Conservation (phyloP, 2,888 invertebrate genomes). For the Drosophila barbarae region DNA sequence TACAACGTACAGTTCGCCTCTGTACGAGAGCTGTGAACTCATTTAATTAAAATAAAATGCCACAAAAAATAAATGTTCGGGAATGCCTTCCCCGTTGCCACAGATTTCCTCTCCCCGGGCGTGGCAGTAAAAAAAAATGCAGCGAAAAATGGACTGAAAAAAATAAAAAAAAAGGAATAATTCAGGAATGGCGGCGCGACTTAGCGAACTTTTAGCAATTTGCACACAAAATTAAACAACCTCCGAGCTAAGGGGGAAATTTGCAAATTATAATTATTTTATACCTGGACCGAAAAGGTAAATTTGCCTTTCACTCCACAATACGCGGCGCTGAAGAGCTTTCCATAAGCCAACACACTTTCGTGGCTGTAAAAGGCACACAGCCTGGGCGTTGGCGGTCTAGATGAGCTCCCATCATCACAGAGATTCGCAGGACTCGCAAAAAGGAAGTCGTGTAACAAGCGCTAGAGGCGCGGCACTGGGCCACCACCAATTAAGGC, state of each 20-base stretch:
- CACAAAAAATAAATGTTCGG: constrained; percentile 32
- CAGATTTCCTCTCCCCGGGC: constrained; percentile 6
- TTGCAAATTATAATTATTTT: constrained; percentile 68
- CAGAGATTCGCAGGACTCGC: constrained; percentile 37
- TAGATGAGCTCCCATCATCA: constrained; percentile 11
- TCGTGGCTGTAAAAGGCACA: constrained; percentile 47
- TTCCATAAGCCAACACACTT: constrained; percentile 59
- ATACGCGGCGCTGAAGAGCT: constrained; percentile 36
- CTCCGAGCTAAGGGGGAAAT: constrained; percentile 42
- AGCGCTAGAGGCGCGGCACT: constrained; percentile 46
- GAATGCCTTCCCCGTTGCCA: constrained; percentile 3
- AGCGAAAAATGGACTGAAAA: constrained; percentile 1
- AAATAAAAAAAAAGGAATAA: constrained; percentile 1
- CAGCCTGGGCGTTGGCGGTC: constrained; percentile 8
- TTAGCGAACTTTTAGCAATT: constrained; percentile 54
- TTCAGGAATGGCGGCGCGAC: constrained; percentile 32
- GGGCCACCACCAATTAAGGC: constrained; percentile 70
- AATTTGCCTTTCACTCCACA: constrained; percentile 66
- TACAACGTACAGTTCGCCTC: constrained; percentile 10
- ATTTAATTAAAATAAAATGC: constrained; percentile 69
- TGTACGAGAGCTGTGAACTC: constrained; percentile 17
- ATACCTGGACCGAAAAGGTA: constrained; percentile 63
- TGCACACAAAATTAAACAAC: constrained; percentile 66
- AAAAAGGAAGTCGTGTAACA: constrained; percentile 53
- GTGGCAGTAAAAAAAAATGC: background rate